phyloP scores from a whole-genome alignment of 2,113 vertebrate species.

The Arenaria interpres region DNA sequence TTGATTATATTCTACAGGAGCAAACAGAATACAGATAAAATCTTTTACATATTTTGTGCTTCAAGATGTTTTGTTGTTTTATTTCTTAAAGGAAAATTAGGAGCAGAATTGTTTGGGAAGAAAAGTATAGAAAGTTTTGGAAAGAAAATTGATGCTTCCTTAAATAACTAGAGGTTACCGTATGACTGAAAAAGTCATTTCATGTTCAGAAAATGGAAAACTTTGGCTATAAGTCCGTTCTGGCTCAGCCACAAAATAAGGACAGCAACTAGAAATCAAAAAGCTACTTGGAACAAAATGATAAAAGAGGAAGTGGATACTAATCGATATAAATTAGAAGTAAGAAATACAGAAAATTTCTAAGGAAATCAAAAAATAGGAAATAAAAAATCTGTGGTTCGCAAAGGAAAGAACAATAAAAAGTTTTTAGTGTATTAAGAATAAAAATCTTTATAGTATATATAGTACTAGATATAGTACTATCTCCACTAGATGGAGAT shows the following conservation, averaged over 20 bases:
- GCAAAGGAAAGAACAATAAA: background rate
- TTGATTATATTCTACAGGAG: background rate
- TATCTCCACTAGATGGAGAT: conserved; percentile 64
- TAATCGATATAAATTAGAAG: background rate
- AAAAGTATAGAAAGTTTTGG: background rate
- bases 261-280: background rate
- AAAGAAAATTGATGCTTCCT: background rate
- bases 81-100: background rate
- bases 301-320: background rate
- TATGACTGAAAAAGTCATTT: background rate
- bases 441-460: conserved; percentile 3
- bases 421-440: background rate
- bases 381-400: background rate
- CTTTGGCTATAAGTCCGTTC: background rate
- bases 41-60: background rate
- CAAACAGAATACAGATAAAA: background rate
- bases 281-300: background rate
- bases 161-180: background rate
- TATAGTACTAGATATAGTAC: no score
- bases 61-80: background rate
- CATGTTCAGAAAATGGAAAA: background rate
- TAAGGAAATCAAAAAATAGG: background rate
- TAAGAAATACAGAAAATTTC: background rate
- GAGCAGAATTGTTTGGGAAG: background rate
- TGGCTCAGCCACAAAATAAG: background rate